Evolutionary conservation across 2,797 vertebrate genomes (phyloP), one percentile per base, ranked within the genome.

Genomic region (Lagorchestes hirsutus): DNA sequence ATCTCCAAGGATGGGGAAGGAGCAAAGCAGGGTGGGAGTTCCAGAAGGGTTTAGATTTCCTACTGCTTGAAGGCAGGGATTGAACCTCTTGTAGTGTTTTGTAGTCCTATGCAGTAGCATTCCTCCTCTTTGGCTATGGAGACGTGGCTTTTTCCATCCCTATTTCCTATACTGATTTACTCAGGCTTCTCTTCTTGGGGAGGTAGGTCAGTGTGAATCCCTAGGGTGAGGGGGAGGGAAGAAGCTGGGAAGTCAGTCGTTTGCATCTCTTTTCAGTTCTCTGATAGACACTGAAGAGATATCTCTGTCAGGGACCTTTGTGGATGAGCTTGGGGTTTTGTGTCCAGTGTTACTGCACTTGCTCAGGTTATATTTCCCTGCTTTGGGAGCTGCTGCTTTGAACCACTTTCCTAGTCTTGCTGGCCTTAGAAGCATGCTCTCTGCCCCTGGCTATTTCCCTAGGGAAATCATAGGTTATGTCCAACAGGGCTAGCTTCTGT

Each of bases 401-500:
- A 0, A 62, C 40, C 0, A 0, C 22, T 16, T 54, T 1, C 5
- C 55, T 28, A 67, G 90, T 62, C 55, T 2, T 3, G 14, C 11
- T 27, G 2, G 91, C 54, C 46, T 90, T 14, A 27, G 67, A 82
- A 1, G 90, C 90, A 91, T 50, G 40, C 91, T 55, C 0, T 54
- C 93, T 24, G 31, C 11, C 14, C 31, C 27, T 46, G 0, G 29
- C 16, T 24, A 54, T 91, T 91, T 91, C 14, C 5, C 34, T 6
- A 0, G 6, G 67, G 93, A 95, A 52, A 67, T 1, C 27, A 52
- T 91, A 55, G 12, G 58, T 52, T 34, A 13, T 1, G 54, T 52
- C 82, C n/a, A 12, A 0, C 54, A 18, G 3, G 13, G 54, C 54
- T 11, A 58, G 13, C 12, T 91, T 90, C 82, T 93, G 52, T 82